Evolutionary conservation across 2,113 vertebrate genomes (phyloP).

Genomic region (Rhegmatorhina hoffmannsi): DNA sequence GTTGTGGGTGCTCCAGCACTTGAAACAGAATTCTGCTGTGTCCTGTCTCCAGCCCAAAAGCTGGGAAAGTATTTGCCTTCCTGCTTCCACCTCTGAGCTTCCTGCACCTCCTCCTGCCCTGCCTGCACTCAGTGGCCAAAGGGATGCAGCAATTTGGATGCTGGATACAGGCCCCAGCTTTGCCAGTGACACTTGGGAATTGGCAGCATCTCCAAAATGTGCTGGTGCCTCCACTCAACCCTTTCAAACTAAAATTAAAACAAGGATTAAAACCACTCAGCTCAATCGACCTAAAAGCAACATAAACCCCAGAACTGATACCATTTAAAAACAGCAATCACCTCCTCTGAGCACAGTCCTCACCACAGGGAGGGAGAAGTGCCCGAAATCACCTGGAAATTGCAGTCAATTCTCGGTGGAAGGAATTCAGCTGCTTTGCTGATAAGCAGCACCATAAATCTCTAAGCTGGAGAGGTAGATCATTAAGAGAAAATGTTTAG

Average conservation of each 20-base stretch:
- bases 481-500: conserved; percentile 2
- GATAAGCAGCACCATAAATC: conserved; percentile 1
- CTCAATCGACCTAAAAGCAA: neutral
- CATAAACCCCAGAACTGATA: accelerated
- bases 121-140: neutral
- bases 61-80: neutral
- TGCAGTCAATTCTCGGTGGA: neutral
- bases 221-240: neutral
- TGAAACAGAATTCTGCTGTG: neutral
- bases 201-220: neutral
- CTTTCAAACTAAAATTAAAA: neutral
- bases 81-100: neutral
- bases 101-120: neutral
- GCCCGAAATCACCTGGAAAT: neutral
- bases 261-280: accelerated
- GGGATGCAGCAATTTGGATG: neutral
- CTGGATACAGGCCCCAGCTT: accelerated
- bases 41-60: neutral
- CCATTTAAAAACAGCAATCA: neutral
- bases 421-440: conserved; percentile 6
- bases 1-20: neutral
- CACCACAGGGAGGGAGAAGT: neutral
- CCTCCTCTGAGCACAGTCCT: neutral
- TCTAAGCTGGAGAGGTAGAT: neutral
- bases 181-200: neutral